Evolutionary conservation across 2,888 invertebrate genomes (phyloP), one percentile per base, ranked within the genome.

Genomic region (Pterostichus niger): DNA sequence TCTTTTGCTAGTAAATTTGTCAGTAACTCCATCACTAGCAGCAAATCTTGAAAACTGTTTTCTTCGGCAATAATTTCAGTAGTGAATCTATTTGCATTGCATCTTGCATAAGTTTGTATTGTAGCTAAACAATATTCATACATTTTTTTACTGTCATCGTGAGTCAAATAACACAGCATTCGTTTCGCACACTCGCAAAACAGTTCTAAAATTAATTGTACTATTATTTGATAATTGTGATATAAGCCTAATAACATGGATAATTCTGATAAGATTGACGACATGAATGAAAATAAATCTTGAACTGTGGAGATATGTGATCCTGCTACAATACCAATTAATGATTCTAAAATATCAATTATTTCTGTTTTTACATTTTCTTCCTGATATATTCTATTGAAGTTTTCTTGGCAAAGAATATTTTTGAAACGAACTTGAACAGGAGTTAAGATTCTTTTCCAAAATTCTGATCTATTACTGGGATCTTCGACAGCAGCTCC

Each of bases 151-250:
- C 93, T 93, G 85, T 94, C 93, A 35, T 91, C 89, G 86, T 93
- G 90, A 35, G 91, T 91, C 10, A 92, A 90, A 61, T 93, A 94
- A 86, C 94, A 93, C 80, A 96, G 89, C 92, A 95, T 94, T 84
- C 93, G 91, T 86, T 94, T 93, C 0, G 95, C 94, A 86, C 94
- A 93, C 87, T 95, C 94, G 52, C 93, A 93, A 84, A 95, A 94
- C 52, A 96, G 89, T 87, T 95, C 94, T 84, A 96, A 90, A 59
- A 96, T 93, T 11, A 96, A 91, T 87, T 96, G 93, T 73, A 97
- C 95, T 83, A 97, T 93, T 82, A 94, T 93, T 81, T 95, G 94
- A 89, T 96, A 96, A 89, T 96, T 95, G 89, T 95, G 94, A 82
- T 95, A 97, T 44, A 94, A 88, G 84, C 92, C 94, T 82, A 97